These are phyloP conservation scores for Helleia helle DNA, from an alignment of 2,888 invertebrate genomes.

Conservation along the genomic window DNA sequence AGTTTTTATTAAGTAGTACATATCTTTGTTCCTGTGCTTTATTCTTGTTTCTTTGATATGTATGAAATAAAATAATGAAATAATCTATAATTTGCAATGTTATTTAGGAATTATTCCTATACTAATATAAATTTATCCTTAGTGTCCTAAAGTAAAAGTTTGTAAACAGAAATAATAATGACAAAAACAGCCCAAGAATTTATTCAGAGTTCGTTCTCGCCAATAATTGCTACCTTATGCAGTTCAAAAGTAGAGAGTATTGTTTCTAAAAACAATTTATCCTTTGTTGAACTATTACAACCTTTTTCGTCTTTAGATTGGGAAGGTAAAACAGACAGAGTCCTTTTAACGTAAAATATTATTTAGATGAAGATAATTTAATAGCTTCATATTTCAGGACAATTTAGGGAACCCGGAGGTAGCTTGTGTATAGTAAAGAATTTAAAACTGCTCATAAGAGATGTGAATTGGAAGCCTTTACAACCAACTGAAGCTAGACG, in stretches of 20 bases:
- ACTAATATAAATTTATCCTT: too few relatives aligned
- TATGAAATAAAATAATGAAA: too few relatives aligned
- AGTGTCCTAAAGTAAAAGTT: not conserved
- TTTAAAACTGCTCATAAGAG: slow-evolving; percentile 84
- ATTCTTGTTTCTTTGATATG: too few relatives aligned
- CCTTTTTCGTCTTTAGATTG: slow-evolving; percentile 86
- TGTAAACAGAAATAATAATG: slow-evolving; percentile 15
- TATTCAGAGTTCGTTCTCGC: slow-evolving; percentile 91
- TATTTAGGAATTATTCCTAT: too few relatives aligned
- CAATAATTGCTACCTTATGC: slow-evolving; percentile 89
- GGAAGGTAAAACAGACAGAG: slow-evolving; percentile 39
- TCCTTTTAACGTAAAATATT: not conserved
- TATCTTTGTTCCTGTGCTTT: too few relatives aligned
- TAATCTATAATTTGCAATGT: too few relatives aligned
- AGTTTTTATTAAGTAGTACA: too few relatives aligned
- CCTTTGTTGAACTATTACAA: slow-evolving; percentile 91
- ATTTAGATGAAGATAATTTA: not conserved
- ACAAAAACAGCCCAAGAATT: slow-evolving; percentile 83
- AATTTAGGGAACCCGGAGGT: slow-evolving; percentile 89
- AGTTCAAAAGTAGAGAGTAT: slow-evolving; percentile 87
- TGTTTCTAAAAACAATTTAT: slow-evolving; percentile 92
- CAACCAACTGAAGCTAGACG: slow-evolving; percentile 88
- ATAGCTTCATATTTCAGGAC: slow-evolving; percentile 69
- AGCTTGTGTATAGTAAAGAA: slow-evolving; percentile 81
- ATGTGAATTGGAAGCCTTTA: slow-evolving; percentile 87